Evolutionary conservation across 2,113 vertebrate genomes (phyloP).

Genomic region (Chloropsis hardwickii): DNA sequence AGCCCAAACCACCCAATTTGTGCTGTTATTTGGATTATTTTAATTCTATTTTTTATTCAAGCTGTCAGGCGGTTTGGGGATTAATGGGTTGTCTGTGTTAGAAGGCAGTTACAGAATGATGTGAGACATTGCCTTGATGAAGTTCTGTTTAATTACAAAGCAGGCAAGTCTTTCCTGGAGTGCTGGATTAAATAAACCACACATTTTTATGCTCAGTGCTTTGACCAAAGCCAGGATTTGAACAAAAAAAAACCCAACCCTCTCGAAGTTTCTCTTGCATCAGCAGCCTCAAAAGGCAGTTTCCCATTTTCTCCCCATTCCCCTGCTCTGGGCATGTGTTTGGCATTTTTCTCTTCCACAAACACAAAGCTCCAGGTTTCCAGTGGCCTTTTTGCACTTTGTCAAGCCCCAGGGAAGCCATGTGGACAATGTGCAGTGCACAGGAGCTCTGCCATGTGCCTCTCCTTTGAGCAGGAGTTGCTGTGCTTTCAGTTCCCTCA

Average conservation of each 20-base stretch:
- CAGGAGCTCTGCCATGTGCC: background rate
- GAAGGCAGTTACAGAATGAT: background rate
- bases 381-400: background rate
- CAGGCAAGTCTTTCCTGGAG: background rate
- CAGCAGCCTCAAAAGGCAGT: background rate
- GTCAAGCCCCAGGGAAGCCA: background rate
- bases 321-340: background rate
- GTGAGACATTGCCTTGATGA: background rate
- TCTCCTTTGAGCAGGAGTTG: background rate
- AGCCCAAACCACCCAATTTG: background rate
- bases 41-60: background rate
- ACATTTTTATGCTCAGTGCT: background rate
- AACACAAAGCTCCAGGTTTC: slow-evolving; percentile 4
- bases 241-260: background rate
- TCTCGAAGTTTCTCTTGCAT: background rate
- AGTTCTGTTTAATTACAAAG: background rate
- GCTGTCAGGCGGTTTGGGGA: background rate
- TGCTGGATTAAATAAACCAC: background rate
- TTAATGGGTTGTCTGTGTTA: background rate
- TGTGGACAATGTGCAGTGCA: background rate
- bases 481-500: background rate
- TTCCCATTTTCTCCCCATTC: background rate
- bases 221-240: background rate
- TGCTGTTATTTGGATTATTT: background rate
- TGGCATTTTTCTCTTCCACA: background rate